Base-by-base conservation (phyloP, 2,797 vertebrate species). In the Glossophaga mutica region DNA sequence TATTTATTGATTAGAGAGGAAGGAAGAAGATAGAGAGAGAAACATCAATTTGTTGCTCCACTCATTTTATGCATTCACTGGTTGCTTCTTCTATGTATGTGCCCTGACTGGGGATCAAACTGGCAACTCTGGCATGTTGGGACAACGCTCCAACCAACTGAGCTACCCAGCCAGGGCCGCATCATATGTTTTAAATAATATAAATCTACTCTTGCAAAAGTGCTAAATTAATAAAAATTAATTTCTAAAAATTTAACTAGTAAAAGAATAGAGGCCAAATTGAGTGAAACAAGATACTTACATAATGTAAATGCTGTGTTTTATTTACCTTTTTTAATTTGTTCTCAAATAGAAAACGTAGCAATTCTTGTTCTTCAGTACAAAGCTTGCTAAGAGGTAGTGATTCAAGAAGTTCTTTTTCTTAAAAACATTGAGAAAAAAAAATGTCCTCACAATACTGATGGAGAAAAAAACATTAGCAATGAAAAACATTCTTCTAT, bases 321-420 rank as follows among this genome's bases (percentile, higher is more conserved):
- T 48, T 71, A 85, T 95, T 94, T 98, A 99, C 99, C 99, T 99
- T 99, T 98, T 99, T 99, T 98, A 99, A 98, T 97, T 99, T 99
- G 98, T 99, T 99, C 97, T 99, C 99, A 98, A 99, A 99, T 46
- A 99, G 98, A 98, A 99, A 99, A 97, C 98, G 99, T 77, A 99
- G 98, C 85, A 99, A 98, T 97, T 99, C 99, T 96, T 99, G 99
- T 89, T 99, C 99, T 97, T 99, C 99, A 0, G 99, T 99, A 97
- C 99, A 99, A 44, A 99, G 99, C 97, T 99, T 98, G 94, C 97
- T 98, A 97, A 99, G 98, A 98, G 98, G 99, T 96, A 99, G 98
- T 87, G 98, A 99, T 83, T 99, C 98, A 95, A 99, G 99, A 94
- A 99, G 98, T 96, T 99, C 99, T 98, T 99, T 99, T 99, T 98